Base-by-base conservation (phyloP, 2,888 invertebrate species). In the Napeogenes sylphis region DNA sequence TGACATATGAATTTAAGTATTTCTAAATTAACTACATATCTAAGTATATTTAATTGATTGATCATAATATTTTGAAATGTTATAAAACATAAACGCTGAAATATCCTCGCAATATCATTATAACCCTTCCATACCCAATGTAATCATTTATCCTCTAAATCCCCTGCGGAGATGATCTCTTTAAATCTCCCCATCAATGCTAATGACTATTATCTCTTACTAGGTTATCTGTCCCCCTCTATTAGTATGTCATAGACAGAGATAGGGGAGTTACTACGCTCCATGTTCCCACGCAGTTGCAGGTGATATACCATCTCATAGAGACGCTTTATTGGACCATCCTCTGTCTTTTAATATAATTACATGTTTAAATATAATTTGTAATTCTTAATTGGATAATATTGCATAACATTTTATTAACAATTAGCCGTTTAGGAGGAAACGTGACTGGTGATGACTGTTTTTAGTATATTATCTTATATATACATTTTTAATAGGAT, bases 151-250 rank as follows among this genome's bases (percentile, higher is more conserved):
- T 59, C 64, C 64, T 59, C 66, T 59, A 56, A 55, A 65, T 70
- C 70, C 68, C 70, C 70, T 55, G 57, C 62, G 67, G 61, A 68
- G 69, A 56, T 65, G 65, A 67, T 66, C 69, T 70, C 69, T 69
- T 62, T 67, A 70, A 67, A 61, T 42, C 64, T 68, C 68, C 68
- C 68, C 65, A 59, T 62, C 65, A 66, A 61, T 62, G 57, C 68
- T 62, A 61, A 61, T 51, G 51, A 47, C 61, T 46, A 58, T 62
- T 66, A 66, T 68, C 64, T 64, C 62, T 54, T 45, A 63, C 55
- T 59, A 61, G 21, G 35, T 45, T 54, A 4, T 12, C 57, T 10
- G 53, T 62, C 68, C 56, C 56, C 57, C 0, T 62, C 64, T 60
- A 61, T 35, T 1, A 30, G 13, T 45, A 13, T 30, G 21, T 6